These are phyloP conservation scores for Solea solea DNA, from an alignment of 2,113 vertebrate species.

Conservation along the genomic window DNA sequence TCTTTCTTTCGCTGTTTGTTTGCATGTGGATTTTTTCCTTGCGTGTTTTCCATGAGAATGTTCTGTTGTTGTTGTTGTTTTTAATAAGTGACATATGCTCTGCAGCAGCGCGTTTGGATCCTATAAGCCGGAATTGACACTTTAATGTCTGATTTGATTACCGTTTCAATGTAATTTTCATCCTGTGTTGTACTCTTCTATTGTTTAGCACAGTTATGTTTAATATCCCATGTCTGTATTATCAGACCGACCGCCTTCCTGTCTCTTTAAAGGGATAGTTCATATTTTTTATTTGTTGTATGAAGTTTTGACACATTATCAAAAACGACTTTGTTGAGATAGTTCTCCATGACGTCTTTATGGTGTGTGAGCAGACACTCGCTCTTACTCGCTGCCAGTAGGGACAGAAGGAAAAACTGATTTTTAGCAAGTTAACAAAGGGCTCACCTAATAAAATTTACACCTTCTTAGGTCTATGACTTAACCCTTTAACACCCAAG, in stretches of 20 bases:
- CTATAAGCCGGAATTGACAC: not conserved
- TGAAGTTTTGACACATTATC: no score
- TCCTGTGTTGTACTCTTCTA: no score
- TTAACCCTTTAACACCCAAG: no score
- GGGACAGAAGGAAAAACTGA: no score
- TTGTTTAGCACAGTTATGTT: not conserved
- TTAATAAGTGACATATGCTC: not conserved
- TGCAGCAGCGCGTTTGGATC: not conserved
- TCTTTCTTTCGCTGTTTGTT: conserved; percentile 27
- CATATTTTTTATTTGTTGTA: not conserved
- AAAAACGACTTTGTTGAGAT: no score
- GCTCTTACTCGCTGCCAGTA: no score
- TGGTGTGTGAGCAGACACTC: no score
- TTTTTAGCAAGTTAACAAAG: no score
- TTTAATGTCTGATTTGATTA: conserved; percentile 14
- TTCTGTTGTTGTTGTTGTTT: not conserved
- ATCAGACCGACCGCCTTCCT: conserved; percentile 14
- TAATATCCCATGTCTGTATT: conserved; percentile 1
- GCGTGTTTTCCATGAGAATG: not conserved
- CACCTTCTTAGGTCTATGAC: no score
- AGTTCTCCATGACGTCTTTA: no score
- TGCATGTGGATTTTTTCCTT: conserved; percentile 16
- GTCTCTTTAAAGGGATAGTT: not conserved
- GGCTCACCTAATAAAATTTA: no score
- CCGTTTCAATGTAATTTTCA: not conserved